These are phyloP conservation scores for Penaeus monodon DNA, from an alignment of 2,888 invertebrate species.

Conservation along the genomic window DNA sequence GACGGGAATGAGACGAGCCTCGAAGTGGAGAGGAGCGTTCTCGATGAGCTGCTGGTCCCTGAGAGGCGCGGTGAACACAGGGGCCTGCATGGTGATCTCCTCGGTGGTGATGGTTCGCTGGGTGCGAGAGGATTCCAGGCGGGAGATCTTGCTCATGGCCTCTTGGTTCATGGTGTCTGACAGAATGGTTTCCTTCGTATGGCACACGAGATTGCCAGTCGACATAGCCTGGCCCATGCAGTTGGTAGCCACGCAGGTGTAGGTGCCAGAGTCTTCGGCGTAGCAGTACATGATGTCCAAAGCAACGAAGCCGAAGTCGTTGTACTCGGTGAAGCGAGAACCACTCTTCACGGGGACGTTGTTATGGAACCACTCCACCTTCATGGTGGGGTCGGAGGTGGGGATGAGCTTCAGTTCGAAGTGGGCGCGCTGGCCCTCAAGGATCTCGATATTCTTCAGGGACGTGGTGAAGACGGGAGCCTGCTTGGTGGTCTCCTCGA, in stretches of 20 bases:
- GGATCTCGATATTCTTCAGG: conserved; percentile 89
- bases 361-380: conserved; percentile 96
- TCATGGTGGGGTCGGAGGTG: conserved; percentile 92
- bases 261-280: conserved; percentile 96
- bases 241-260: conserved; percentile 93
- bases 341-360: conserved; percentile 89
- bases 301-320: conserved; percentile 97
- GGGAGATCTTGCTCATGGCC: conserved; percentile 86
- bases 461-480: conserved; percentile 94
- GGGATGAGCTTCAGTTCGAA: conserved; percentile 95
- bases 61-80: conserved; percentile 91
- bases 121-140: conserved; percentile 75
- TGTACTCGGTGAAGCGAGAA: conserved; percentile 85
- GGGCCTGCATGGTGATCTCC: conserved; percentile 86
- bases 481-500: conserved; percentile 87
- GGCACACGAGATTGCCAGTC: conserved; percentile 89
- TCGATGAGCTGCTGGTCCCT: conserved; percentile 88
- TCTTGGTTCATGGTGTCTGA: conserved; percentile 89
- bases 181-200: conserved; percentile 83
- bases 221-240: conserved; percentile 93
- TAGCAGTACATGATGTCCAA: conserved; percentile 95
- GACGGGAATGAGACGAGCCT: conserved; percentile 92
- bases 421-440: conserved; percentile 94
- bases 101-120: conserved; percentile 78
- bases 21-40: conserved; percentile 93